Conservation (phyloP, 2,888 invertebrate genomes). For the Anodontia alba region DNA sequence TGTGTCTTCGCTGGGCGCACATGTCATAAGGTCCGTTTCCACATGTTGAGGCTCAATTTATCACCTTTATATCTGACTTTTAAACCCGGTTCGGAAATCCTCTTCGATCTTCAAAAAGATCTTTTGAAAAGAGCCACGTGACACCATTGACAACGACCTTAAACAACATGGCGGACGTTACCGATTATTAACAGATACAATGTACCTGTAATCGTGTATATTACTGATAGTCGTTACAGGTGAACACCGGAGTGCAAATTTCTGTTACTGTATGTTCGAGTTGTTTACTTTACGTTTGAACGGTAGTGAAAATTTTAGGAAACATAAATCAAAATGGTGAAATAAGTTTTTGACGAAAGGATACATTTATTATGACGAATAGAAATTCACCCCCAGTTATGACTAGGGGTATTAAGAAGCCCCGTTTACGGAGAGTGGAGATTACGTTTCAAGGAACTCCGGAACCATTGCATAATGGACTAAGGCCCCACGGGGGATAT, state of each 20-base stretch:
- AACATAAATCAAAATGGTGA: not conserved
- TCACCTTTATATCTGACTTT: conserved; percentile 1
- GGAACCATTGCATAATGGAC: conserved; percentile 59
- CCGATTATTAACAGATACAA: conserved; percentile 14
- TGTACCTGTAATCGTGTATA: not conserved
- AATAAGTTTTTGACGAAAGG: not conserved
- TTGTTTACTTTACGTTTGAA: conserved; percentile 40
- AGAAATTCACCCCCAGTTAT: conserved; percentile 51
- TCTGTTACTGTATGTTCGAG: not conserved
- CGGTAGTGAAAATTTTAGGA: conserved; percentile 26
- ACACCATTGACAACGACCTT: conserved; percentile 64
- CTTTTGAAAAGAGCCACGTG: conserved; percentile 19
- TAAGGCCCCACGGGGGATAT: conserved; percentile 66
- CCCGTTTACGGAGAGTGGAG: conserved; percentile 56
- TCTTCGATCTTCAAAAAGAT: not conserved
- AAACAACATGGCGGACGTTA: conserved; percentile 68
- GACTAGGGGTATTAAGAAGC: conserved; percentile 47
- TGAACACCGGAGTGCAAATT: conserved; percentile 2
- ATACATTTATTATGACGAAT: conserved; percentile 44
- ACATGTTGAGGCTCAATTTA: too few relatives aligned
- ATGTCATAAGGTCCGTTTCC: too few relatives aligned
- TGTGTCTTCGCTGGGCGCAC: too few relatives aligned
- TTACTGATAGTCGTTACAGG: conserved; percentile 17
- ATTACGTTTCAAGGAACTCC: conserved; percentile 54
- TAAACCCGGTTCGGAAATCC: not conserved